These are phyloP conservation scores for Microhierax caerulescens DNA, from an alignment of 2,797 vertebrate species.

Conservation along the genomic window DNA sequence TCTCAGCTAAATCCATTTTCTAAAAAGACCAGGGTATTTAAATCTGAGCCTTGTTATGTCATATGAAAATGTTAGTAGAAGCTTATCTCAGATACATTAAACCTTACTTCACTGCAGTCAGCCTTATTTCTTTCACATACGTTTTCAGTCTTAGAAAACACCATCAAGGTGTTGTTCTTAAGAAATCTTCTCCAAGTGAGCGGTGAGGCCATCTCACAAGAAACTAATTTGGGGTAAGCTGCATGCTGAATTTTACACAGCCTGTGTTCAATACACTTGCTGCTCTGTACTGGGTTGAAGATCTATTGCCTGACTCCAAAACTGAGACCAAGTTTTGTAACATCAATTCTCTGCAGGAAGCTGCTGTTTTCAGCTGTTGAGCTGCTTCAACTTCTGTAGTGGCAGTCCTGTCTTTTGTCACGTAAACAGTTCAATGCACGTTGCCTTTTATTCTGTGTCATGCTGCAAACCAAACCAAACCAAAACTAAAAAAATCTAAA, in stretches of 20 bases:
- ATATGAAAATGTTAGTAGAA: not conserved
- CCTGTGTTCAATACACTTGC: not conserved
- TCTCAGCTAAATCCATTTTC: not conserved
- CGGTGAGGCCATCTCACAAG: not conserved
- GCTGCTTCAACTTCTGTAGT: slow-evolving; percentile 19
- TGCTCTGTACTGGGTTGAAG: not conserved
- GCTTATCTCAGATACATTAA: not conserved
- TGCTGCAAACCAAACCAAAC: slow-evolving; percentile 33
- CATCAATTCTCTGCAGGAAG: slow-evolving; percentile 35
- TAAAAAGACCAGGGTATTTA: not conserved
- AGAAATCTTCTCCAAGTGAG: not conserved
- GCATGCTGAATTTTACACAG: not conserved
- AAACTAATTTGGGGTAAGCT: not conserved
- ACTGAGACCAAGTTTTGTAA: slow-evolving; percentile 16
- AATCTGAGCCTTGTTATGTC: not conserved
- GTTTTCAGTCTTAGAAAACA: not conserved
- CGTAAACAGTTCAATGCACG: not conserved
- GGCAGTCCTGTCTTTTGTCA: not conserved
- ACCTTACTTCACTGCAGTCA: not conserved
- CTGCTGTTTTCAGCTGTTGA: slow-evolving; percentile 29
- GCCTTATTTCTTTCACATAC: not conserved
- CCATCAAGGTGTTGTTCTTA: not conserved
- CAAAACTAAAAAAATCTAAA: not conserved
- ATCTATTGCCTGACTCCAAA: not conserved
- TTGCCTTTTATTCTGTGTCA: not conserved